A percentile compares a stretch with the other conserved stretches of the same genome.
Evolutionary conservation across 2,888 invertebrate species (phyloP).

Genomic region (Cheiracanthium punctorium): DNA sequence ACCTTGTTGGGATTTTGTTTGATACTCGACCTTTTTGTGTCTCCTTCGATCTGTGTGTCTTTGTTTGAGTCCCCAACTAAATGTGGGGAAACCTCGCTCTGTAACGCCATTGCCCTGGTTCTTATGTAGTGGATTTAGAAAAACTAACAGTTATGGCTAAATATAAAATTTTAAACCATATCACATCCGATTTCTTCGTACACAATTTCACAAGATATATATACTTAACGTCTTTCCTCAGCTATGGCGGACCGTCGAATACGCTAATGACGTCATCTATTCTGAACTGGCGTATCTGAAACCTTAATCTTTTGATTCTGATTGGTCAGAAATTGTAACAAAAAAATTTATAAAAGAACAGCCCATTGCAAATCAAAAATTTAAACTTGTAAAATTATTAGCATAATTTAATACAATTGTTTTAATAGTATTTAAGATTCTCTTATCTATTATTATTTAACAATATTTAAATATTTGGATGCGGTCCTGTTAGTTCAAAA

Average conservation of each 20-base stretch:
- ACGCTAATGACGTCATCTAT: constrained; percentile 58
- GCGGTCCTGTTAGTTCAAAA: neutral
- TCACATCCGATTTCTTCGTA: constrained; percentile 57
- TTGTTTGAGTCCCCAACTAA: constrained; percentile 72
- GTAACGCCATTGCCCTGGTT: constrained; percentile 73
- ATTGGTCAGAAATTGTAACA: constrained; percentile 45
- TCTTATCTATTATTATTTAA: no score
- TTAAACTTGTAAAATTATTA: neutral
- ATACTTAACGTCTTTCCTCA: constrained; percentile 51
- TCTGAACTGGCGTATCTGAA: constrained; percentile 27
- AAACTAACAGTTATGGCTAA: constrained; percentile 59
- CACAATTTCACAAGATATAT: constrained; percentile 68
- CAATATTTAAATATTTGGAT: neutral
- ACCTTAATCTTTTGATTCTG: constrained; percentile 20
- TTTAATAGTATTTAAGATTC: no score
- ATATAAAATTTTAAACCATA: constrained; percentile 55
- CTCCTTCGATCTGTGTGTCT: constrained; percentile 72
- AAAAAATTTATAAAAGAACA: neutral
- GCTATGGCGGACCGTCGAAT: constrained; percentile 65
- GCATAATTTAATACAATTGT: no score
- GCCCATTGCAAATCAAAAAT: neutral
- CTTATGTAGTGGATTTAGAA: constrained; percentile 57
- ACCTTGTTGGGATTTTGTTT: constrained; percentile 54
- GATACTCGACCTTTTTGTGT: constrained; percentile 74
- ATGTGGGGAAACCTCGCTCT: constrained; percentile 74